Evolutionary conservation across 2,888 invertebrate genomes (phyloP).

Genomic region (Andrena marginata): DNA sequence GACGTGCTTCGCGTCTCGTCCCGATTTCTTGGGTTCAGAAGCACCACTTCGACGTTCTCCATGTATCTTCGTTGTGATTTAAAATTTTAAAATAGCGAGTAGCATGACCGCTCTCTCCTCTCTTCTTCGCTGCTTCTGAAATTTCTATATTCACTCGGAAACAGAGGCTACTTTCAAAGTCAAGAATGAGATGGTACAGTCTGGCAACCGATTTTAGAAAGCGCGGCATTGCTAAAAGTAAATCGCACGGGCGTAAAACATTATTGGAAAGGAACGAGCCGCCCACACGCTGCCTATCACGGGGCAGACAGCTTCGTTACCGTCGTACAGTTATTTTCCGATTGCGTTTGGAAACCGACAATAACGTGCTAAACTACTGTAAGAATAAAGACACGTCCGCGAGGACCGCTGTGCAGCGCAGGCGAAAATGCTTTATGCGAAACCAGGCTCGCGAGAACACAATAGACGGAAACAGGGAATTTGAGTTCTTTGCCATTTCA

Average conservation of each 20-base stretch:
- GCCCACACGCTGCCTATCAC: slow-evolving; percentile 58
- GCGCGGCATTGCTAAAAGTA: slow-evolving; percentile 37
- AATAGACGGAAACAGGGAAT: slow-evolving; percentile 6
- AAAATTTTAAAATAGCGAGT: background rate
- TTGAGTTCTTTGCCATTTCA: background rate
- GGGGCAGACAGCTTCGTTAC: slow-evolving; percentile 61
- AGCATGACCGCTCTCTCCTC: too few species aligned
- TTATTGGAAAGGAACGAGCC: slow-evolving; percentile 55
- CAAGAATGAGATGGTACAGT: background rate
- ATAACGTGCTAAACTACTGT: slow-evolving; percentile 34
- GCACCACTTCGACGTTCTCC: slow-evolving; percentile 1
- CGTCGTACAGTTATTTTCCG: slow-evolving; percentile 53
- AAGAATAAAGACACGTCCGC: background rate
- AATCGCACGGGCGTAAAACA: slow-evolving; percentile 45
- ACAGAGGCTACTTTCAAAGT: background rate
- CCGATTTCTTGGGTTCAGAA: slow-evolving; percentile 21
- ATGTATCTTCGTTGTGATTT: background rate
- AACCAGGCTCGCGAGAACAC: background rate
- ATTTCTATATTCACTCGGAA: background rate
- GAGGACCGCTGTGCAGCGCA: background rate
- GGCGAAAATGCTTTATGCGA: background rate
- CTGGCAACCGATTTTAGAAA: slow-evolving; percentile 42
- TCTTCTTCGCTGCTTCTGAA: background rate
- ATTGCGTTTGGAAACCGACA: slow-evolving; percentile 42
- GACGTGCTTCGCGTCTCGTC: slow-evolving; percentile 16